phyloP scores from a whole-genome alignment of 2,113 vertebrate species.

The Heterocephalus glaber region DNA sequence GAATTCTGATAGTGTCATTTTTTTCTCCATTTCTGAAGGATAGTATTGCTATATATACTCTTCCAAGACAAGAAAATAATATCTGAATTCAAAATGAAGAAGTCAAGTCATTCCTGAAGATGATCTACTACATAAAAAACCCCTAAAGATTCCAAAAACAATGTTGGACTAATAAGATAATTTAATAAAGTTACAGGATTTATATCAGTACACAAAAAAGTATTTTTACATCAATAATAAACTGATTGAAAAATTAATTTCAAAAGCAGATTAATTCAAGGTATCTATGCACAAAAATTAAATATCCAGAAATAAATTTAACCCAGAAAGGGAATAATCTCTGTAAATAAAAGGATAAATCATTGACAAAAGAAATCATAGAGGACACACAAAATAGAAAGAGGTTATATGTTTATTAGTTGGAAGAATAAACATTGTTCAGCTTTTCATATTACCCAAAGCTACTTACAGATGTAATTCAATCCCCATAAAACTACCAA shows the following conservation, averaged over 20 bases:
- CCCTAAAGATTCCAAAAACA: too few relatives aligned
- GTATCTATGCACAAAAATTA: neutral
- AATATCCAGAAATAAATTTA: neutral
- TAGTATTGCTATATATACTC: too few relatives aligned
- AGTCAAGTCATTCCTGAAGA: neutral
- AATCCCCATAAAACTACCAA: neutral
- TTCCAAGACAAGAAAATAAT: neutral
- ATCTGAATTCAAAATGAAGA: neutral
- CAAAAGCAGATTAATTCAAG: too few relatives aligned
- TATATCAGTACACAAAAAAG: neutral
- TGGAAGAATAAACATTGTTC: neutral
- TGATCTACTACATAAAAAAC: neutral
- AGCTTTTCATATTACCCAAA: neutral
- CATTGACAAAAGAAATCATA: neutral
- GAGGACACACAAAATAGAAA: neutral
- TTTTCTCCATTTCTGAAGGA: neutral
- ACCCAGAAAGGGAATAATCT: neutral
- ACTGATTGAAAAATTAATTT: neutral
- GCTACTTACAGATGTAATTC: neutral
- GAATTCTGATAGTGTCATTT: neutral
- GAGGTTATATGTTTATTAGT: neutral
- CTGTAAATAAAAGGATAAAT: neutral
- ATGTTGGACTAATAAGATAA: neutral
- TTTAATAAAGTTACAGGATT: neutral
- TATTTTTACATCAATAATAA: neutral